phyloP scores from a whole-genome alignment of 2,888 invertebrate genomes.

The Flexamia atlantica region DNA sequence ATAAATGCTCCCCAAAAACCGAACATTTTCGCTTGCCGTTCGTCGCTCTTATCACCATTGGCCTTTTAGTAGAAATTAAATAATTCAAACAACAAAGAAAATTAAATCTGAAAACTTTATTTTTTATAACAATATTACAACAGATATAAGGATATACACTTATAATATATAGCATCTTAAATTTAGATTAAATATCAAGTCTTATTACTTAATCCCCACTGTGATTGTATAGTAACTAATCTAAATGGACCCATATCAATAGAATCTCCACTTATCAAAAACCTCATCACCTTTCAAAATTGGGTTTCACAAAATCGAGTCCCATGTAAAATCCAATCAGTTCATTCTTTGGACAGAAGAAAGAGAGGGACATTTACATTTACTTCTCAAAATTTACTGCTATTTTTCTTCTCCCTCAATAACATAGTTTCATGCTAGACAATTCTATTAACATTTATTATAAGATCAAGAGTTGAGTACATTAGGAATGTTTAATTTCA shows the following conservation, averaged over 20 bases:
- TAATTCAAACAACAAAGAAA: not conserved
- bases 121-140: conserved; percentile 56
- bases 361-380: conserved; percentile 6
- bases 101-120: conserved; percentile 47
- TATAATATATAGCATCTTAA: conserved; percentile 52
- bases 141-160: conserved; percentile 55
- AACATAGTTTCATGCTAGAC: conserved; percentile 29
- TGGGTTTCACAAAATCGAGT: conserved; percentile 2
- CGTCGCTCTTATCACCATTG: too few species aligned
- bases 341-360: conserved; percentile 37
- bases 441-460: conserved; percentile 23
- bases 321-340: not conserved
- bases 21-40: too few species aligned
- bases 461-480: not conserved
- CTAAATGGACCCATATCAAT: conserved; percentile 56
- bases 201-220: conserved; percentile 47
- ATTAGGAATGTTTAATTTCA: conserved; percentile 2
- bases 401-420: not conserved
- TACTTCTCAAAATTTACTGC: not conserved
- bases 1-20: too few species aligned
- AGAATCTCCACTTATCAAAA: conserved; percentile 27
- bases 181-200: conserved; percentile 44
- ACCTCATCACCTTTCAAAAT: conserved; percentile 34
- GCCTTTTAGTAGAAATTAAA: not conserved
- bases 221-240: conserved; percentile 45